phyloP scores from a whole-genome alignment of 1,140 invertebrate genomes.

The Tetragonula clypearis region DNA sequence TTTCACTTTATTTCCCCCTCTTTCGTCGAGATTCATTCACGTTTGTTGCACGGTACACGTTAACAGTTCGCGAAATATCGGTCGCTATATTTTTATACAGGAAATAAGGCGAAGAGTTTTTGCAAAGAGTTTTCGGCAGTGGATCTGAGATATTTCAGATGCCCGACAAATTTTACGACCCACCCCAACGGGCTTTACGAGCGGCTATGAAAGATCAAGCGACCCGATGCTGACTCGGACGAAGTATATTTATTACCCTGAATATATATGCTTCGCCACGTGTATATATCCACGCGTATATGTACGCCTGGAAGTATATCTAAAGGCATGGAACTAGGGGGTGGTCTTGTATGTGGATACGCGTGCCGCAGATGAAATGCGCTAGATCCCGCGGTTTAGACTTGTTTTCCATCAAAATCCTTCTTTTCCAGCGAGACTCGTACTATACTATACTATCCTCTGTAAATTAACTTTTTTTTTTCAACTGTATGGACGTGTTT shows the following conservation, averaged over 20 bases:
- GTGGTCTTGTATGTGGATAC: constrained; percentile 16
- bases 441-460: too few relatives aligned
- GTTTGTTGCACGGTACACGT: background rate
- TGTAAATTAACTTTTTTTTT: background rate
- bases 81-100: constrained; percentile 14
- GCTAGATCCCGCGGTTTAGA: background rate
- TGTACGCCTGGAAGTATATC: constrained; percentile 15
- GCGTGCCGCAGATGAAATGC: constrained; percentile 4
- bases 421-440: background rate
- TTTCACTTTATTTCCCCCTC: background rate
- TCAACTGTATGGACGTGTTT: too few relatives aligned
- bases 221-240: constrained; percentile 69
- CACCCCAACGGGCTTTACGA: constrained; percentile 66
- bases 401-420: background rate
- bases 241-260: constrained; percentile 73
- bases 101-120: constrained; percentile 17
- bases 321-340: constrained; percentile 4
- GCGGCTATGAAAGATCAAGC: constrained; percentile 73
- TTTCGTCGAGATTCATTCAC: background rate
- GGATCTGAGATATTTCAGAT: constrained; percentile 59
- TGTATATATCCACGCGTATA: constrained; percentile 31
- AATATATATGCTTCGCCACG: constrained; percentile 52
- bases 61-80: constrained; percentile 13
- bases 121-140: constrained; percentile 42
- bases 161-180: constrained; percentile 71